These are phyloP conservation scores for Gorsachius magnificus DNA, from an alignment of 2,797 vertebrate species.

Conservation along the genomic window DNA sequence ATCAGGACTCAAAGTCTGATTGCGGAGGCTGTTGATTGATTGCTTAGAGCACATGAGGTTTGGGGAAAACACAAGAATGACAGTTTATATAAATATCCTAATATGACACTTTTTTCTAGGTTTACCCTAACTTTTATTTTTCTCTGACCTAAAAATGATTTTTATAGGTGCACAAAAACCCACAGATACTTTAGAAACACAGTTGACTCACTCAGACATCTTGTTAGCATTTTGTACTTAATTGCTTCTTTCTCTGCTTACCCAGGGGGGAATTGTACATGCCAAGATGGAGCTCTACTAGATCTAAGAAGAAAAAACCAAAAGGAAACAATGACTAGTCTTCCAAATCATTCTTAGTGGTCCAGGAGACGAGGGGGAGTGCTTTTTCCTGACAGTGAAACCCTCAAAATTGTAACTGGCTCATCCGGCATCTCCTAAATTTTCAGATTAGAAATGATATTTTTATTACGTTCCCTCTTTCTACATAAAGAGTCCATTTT, in stretches of 20 bases:
- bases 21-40: slow-evolving; percentile 73
- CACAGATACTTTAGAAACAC: slow-evolving; percentile 53
- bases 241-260: slow-evolving; percentile 65
- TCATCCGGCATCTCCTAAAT: not conserved
- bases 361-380: not conserved
- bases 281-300: slow-evolving; percentile 43
- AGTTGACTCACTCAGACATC: slow-evolving; percentile 51
- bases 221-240: slow-evolving; percentile 74
- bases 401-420: not conserved
- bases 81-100: slow-evolving; percentile 75
- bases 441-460: slow-evolving; percentile 22
- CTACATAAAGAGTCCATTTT: not conserved
- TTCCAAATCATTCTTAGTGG: slow-evolving; percentile 38
- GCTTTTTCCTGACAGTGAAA: slow-evolving; percentile 30
- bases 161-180: slow-evolving; percentile 60
- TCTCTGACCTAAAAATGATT: slow-evolving; percentile 72
- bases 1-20: slow-evolving; percentile 71
- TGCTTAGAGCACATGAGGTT: slow-evolving; percentile 69
- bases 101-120: slow-evolving; percentile 39
- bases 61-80: slow-evolving; percentile 65
- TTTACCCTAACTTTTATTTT: slow-evolving; percentile 62
- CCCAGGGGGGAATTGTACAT: slow-evolving; percentile 61
- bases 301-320: not conserved
- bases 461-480: slow-evolving; percentile 3
- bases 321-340: slow-evolving; percentile 37